Conservation (phyloP, 2,888 invertebrate genomes). For the Drosophila rubida region DNA sequence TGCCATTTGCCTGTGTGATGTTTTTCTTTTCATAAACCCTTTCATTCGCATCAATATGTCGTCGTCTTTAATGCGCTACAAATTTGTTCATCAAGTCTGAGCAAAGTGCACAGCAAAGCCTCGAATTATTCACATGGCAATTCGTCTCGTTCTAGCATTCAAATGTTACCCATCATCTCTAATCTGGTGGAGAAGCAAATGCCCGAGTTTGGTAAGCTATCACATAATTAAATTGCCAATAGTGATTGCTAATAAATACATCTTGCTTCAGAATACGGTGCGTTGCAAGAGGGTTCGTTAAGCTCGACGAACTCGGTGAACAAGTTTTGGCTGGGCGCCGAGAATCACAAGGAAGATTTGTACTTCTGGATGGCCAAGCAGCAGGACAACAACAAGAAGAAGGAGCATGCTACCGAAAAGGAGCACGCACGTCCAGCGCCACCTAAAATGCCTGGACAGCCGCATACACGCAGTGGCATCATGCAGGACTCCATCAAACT, state of each 20-base stretch:
- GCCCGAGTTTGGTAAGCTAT: slow-evolving; percentile 82
- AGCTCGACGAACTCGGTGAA: slow-evolving; percentile 85
- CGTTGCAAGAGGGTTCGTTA: slow-evolving; percentile 91
- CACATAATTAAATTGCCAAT: background rate
- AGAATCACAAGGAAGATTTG: slow-evolving; percentile 92
- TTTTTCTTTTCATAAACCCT: slow-evolving; percentile 51
- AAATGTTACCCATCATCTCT: slow-evolving; percentile 85
- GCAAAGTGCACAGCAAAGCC: slow-evolving; percentile 77
- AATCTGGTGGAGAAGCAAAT: slow-evolving; percentile 84
- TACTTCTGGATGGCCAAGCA: slow-evolving; percentile 99
- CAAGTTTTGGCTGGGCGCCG: slow-evolving; percentile 82
- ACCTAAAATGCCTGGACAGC: slow-evolving; percentile 85
- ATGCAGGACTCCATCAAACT: slow-evolving; percentile 93
- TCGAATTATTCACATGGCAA: slow-evolving; percentile 84
- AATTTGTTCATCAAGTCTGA: slow-evolving; percentile 48
- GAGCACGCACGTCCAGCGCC: slow-evolving; percentile 86
- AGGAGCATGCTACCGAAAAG: slow-evolving; percentile 84
- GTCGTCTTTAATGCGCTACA: slow-evolving; percentile 25
- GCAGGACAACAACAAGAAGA: slow-evolving; percentile 86
- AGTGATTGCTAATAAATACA: background rate
- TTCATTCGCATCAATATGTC: slow-evolving; percentile 31
- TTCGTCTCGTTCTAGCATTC: slow-evolving; percentile 85
- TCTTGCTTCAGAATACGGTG: slow-evolving; percentile 88
- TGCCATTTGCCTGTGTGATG: slow-evolving; percentile 53
- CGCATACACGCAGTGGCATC: slow-evolving; percentile 87